Base-by-base conservation (phyloP, 92 coral and sea anemone species). In the Palythoa grandiflora region DNA sequence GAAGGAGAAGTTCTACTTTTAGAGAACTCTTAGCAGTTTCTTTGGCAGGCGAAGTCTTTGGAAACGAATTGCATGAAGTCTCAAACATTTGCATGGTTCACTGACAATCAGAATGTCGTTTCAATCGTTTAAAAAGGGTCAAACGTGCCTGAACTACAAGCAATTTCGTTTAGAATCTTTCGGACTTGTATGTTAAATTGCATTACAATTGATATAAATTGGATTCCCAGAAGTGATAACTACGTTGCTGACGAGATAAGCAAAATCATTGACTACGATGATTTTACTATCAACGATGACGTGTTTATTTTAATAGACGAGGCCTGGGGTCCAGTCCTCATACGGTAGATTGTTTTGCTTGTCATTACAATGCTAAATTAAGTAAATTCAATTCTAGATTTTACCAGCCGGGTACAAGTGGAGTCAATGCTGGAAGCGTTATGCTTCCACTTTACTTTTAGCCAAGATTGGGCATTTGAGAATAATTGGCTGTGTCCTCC, bases 371-470 rank as follows among this genome's bases (percentile, higher is more conserved):
- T 72, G 54, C 76, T 19, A 91, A 93, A 54, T 70, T 93, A 11
- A 14, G 14, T 0, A 51, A 44, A 14, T 91, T 88, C 81, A 88
- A 91, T 70, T 57, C 90, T 3, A 79, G 80, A 38, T 84, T 20
- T 59, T 93, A 77, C 61, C 92, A 93, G 71, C 92, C 92, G 17
- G 92, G 94, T 11, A 84, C 92, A 19, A 81, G 88, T 59, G 95
- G 95, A 36, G 93, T 90, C 1, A 90, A 93, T 16, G 96, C 94
- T n/a, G n/a, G n/a, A n/a, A n/a, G n/a, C n/a, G n/a, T n/a, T n/a
- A n/a, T n/a, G n/a, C n/a, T n/a, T n/a, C n/a, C n/a, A n/a, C n/a
- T n/a, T n/a, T n/a, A n/a, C n/a, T n/a, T 93, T 93, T 70, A 50
- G 13, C 35, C 84, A 86, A 37, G 78, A 84, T 19, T 84, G 88